A percentile compares a stretch with the other conserved stretches of the same genome.
phyloP scores from a whole-genome alignment of 2,113 vertebrate genomes.

The Tragelaphus scriptus region DNA sequence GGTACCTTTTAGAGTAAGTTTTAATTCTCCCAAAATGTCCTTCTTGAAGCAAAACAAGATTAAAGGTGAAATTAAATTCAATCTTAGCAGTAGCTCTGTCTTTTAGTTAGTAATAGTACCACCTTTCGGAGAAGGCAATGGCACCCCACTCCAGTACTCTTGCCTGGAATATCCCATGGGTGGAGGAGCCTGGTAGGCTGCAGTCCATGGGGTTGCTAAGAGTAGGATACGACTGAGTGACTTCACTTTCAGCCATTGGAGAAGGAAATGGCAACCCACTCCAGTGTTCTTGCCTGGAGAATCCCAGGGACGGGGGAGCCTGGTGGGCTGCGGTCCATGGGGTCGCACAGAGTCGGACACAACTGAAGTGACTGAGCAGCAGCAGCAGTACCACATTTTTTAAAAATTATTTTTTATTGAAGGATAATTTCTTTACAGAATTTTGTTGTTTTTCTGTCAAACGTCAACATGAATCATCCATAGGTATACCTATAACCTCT shows the following conservation, averaged over 20 bases:
- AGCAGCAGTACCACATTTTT: background rate
- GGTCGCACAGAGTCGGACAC: fast-evolving
- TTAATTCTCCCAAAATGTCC: background rate
- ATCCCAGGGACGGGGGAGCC: no score
- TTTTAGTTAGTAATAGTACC: background rate
- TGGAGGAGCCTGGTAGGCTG: no score
- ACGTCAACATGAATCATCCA: background rate
- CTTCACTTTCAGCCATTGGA: no score
- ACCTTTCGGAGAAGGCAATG: background rate
- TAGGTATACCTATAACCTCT: background rate
- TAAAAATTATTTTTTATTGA: background rate
- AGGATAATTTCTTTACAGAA: background rate
- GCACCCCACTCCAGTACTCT: no score
- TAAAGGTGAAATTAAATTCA: conserved; percentile 25
- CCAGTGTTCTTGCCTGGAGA: no score
- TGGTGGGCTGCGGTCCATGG: no score
- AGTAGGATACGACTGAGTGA: no score
- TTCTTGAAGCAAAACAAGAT: conserved; percentile 16
- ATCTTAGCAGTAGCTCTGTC: background rate
- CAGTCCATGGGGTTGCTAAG: no score
- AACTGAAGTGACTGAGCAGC: no score
- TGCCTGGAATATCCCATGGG: no score
- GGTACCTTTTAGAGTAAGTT: background rate
- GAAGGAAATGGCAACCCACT: no score
- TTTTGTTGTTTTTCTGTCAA: background rate